These are phyloP conservation scores for Andinoacara biseriatus DNA, from an alignment of 2,113 vertebrate species.

Conservation along the genomic window DNA sequence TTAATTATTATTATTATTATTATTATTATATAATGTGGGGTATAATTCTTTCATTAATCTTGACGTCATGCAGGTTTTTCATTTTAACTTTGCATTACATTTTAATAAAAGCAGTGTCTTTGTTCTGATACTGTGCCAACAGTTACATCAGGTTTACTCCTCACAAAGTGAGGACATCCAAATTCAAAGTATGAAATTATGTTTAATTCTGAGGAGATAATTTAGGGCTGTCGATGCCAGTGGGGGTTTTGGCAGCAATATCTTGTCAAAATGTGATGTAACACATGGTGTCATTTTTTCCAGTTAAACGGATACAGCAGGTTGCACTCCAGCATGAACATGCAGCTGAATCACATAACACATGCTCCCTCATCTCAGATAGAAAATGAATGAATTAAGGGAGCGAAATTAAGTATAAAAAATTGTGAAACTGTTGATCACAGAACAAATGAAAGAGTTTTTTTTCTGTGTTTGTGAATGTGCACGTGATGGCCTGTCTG, in stretches of 20 bases:
- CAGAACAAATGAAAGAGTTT: no score
- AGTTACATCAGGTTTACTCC: neutral
- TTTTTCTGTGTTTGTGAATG: neutral
- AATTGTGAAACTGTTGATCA: no score
- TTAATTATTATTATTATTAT: neutral
- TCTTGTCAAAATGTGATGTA: slow-evolving; percentile 2
- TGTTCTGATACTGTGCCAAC: neutral
- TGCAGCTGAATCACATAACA: neutral
- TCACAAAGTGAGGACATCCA: slow-evolving; percentile 2
- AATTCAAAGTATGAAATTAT: slow-evolving; percentile 8
- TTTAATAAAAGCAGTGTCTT: neutral
- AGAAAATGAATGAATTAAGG: neutral
- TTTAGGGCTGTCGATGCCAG: neutral
- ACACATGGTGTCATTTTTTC: slow-evolving; percentile 5
- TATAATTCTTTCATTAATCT: neutral
- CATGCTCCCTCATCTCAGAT: neutral
- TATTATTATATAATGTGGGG: neutral
- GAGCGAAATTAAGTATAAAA: neutral
- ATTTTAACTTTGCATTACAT: neutral
- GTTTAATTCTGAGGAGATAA: slow-evolving; percentile 9
- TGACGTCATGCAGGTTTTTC: neutral
- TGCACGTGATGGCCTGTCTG: neutral
- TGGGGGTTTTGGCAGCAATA: neutral
- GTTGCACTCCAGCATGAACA: slow-evolving; percentile 2
- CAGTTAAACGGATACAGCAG: neutral